Evolutionary conservation across 2,888 invertebrate genomes (phyloP).

Genomic region (Anoplius nigerrimus): DNA sequence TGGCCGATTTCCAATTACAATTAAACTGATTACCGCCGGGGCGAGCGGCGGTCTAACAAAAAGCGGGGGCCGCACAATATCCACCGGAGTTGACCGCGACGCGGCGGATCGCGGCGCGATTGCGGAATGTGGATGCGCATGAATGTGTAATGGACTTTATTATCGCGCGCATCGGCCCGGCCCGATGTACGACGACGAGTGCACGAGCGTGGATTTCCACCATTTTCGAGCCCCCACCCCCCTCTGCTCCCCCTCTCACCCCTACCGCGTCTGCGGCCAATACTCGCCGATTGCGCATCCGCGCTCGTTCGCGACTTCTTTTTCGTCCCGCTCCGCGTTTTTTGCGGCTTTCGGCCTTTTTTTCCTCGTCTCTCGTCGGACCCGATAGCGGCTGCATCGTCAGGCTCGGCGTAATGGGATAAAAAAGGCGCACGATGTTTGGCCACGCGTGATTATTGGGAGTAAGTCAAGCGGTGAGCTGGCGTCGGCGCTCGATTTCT

Average conservation of each 20-base stretch:
- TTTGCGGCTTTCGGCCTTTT: neutral
- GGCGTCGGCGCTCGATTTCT: too few relatives aligned
- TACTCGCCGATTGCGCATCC: constrained; percentile 11
- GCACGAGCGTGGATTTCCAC: constrained; percentile 28
- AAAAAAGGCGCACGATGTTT: neutral
- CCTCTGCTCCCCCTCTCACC: too few relatives aligned
- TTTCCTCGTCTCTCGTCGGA: neutral
- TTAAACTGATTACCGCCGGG: constrained; percentile 60
- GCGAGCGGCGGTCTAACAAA: constrained; percentile 49
- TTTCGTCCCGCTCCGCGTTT: neutral
- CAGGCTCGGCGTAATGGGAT: too few relatives aligned
- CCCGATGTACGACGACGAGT: constrained; percentile 28
- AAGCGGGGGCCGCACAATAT: constrained; percentile 37
- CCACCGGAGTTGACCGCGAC: constrained; percentile 10
- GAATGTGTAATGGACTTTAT: constrained; percentile 53
- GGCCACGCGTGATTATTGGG: neutral
- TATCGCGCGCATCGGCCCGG: constrained; percentile 40
- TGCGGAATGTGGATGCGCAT: constrained; percentile 42
- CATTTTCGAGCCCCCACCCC: constrained; percentile 37
- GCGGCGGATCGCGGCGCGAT: constrained; percentile 29
- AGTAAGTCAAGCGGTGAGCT: too few relatives aligned
- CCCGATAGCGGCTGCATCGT: too few relatives aligned
- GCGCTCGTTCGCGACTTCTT: neutral
- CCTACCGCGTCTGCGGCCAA: constrained; percentile 24
- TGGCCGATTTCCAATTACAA: constrained; percentile 67